phyloP scores from a whole-genome alignment of 1,140 invertebrate species.

The Meloidogyne exigua region DNA sequence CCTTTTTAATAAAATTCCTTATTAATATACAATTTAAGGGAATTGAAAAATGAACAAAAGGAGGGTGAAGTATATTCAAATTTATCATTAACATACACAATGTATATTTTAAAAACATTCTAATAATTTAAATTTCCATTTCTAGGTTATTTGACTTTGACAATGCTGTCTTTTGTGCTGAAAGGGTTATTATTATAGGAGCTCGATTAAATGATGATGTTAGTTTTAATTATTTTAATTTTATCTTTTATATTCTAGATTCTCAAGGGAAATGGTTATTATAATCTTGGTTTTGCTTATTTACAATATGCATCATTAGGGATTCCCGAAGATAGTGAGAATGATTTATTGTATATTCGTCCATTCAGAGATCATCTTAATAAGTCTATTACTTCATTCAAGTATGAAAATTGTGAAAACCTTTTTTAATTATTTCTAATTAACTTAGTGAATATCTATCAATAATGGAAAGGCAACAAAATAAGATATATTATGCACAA shows the following conservation, averaged over 20 bases:
- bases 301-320: not conserved
- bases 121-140: not conserved
- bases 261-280: conserved; percentile 14
- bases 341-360: not conserved
- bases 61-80: conserved; percentile 16
- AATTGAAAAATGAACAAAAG: not conserved
- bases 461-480: conserved; percentile 9
- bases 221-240: not conserved
- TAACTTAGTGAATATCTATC: conserved; percentile 5
- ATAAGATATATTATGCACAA: not conserved
- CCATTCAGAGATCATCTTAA: not conserved
- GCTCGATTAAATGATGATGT: conserved; percentile 16
- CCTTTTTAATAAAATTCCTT: not conserved
- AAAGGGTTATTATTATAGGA: conserved; percentile 8
- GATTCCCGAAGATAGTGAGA: not conserved
- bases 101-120: conserved; percentile 1
- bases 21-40: not conserved
- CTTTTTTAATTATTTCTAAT: not conserved
- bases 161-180: conserved; percentile 17
- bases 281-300: conserved; percentile 19
- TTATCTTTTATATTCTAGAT: not conserved
- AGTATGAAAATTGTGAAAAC: conserved; percentile 1
- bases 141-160: conserved; percentile 14
- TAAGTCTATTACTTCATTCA: conserved; percentile 4
- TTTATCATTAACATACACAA: conserved; percentile 15